Percentiles rank a stretch among this genome's conserved stretches.
phyloP scores from a whole-genome alignment of 1,140 invertebrate genomes.

The silkworm (Bombyx mori) region DNA sequence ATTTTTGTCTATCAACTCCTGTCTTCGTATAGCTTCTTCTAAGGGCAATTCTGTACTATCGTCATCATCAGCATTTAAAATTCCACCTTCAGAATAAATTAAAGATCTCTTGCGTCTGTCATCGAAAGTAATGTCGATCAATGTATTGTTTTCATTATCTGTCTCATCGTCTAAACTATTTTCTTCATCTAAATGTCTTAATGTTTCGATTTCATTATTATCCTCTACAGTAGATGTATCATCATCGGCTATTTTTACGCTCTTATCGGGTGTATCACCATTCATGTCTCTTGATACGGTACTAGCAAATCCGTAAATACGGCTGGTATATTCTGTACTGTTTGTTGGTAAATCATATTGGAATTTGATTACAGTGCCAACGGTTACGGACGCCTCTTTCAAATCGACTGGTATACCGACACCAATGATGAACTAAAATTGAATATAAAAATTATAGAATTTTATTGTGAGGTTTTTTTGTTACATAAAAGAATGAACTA shows the following conservation, averaged over 20 bases:
- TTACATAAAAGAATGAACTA: too few relatives aligned
- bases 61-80: constrained; percentile 27
- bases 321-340: constrained; percentile 72
- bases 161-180: constrained; percentile 12
- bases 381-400: constrained; percentile 73
- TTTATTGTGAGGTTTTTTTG: background rate
- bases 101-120: constrained; percentile 44
- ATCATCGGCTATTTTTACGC: constrained; percentile 7
- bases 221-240: constrained; percentile 23
- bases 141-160: constrained; percentile 38
- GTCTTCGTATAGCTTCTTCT: constrained; percentile 52
- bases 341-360: constrained; percentile 75
- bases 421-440: constrained; percentile 75
- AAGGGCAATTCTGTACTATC: constrained; percentile 34
- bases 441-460: background rate
- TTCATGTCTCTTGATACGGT: constrained; percentile 53
- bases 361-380: constrained; percentile 76
- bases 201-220: constrained; percentile 15
- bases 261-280: constrained; percentile 12
- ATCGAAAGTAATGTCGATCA: constrained; percentile 57
- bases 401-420: constrained; percentile 77
- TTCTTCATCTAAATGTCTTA: constrained; percentile 7
- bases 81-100: constrained; percentile 51
- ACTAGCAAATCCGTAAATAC: constrained; percentile 70
- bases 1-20: constrained; percentile 50